Percentiles rank a stretch among this genome's conserved stretches.
phyloP scores from a whole-genome alignment of 1,140 invertebrate genomes.

The Drosophila littoralis region DNA sequence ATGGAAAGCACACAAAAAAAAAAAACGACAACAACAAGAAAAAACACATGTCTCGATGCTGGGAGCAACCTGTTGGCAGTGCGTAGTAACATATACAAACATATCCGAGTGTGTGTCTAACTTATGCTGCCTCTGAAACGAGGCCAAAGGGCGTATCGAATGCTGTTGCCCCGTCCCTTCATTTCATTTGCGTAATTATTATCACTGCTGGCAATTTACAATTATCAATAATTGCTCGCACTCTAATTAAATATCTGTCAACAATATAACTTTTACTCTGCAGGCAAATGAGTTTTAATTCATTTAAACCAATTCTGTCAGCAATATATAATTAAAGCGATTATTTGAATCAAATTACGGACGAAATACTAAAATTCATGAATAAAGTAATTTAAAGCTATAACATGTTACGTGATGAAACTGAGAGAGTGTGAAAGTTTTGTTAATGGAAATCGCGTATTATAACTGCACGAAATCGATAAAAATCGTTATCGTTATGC shows the following conservation, averaged over 20 bases:
- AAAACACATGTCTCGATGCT: conserved; percentile 54
- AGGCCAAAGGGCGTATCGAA: neutral
- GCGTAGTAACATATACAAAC: conserved; percentile 9
- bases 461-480: no score
- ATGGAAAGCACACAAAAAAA: conserved; percentile 41
- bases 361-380: neutral
- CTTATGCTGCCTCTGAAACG: conserved; percentile 12
- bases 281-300: neutral
- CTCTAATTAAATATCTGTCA: neutral
- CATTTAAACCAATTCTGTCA: neutral
- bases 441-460: no score
- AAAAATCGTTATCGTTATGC: no score
- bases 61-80: conserved; percentile 66
- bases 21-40: conserved; percentile 13
- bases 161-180: neutral
- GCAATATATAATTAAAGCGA: neutral
- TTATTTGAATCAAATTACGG: neutral
- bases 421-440: no score
- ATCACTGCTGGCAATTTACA: neutral
- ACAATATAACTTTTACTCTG: neutral
- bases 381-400: neutral
- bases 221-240: neutral
- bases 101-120: conserved; percentile 6
- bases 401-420: neutral
- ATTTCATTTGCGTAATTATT: neutral